Evolutionary conservation across 2,888 invertebrate genomes (phyloP).

Genomic region (Zootermopsis nevadensis): DNA sequence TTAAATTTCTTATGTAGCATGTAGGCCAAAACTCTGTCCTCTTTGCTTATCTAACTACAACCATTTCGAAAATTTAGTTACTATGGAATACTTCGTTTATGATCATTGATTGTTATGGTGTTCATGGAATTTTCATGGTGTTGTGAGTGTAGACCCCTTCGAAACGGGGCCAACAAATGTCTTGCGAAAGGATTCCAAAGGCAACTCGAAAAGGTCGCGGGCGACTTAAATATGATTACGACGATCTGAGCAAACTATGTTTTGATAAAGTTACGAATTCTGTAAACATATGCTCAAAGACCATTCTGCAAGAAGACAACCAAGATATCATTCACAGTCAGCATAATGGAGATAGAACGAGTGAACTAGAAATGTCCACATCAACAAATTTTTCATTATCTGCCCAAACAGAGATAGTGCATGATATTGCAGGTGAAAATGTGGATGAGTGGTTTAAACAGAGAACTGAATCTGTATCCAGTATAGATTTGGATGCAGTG

Average conservation of each 20-base stretch:
- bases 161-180: conserved; percentile 58
- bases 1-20: no score
- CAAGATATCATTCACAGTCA: conserved; percentile 43
- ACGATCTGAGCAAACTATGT: neutral
- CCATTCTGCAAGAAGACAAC: conserved; percentile 35
- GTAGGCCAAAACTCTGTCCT: no score
- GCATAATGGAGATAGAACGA: conserved; percentile 1
- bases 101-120: conserved; percentile 20
- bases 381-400: conserved; percentile 40
- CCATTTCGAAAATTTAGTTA: neutral
- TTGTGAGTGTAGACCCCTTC: conserved; percentile 49
- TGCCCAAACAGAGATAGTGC: conserved; percentile 37
- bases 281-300: neutral
- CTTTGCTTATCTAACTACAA: neutral
- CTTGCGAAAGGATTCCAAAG: conserved; percentile 57
- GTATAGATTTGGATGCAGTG: conserved; percentile 59
- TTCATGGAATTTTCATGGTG: conserved; percentile 39
- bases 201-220: conserved; percentile 58
- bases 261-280: neutral
- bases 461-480: conserved; percentile 58
- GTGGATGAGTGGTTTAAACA: conserved; percentile 62
- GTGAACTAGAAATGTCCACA: conserved; percentile 27
- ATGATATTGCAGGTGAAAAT: conserved; percentile 51
- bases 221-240: conserved; percentile 55
- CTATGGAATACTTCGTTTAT: conserved; percentile 24